Percentiles rank a stretch among this genome's conserved stretches.
phyloP scores from a whole-genome alignment of 2,113 vertebrate species.

The Mormyrus iriodes region DNA sequence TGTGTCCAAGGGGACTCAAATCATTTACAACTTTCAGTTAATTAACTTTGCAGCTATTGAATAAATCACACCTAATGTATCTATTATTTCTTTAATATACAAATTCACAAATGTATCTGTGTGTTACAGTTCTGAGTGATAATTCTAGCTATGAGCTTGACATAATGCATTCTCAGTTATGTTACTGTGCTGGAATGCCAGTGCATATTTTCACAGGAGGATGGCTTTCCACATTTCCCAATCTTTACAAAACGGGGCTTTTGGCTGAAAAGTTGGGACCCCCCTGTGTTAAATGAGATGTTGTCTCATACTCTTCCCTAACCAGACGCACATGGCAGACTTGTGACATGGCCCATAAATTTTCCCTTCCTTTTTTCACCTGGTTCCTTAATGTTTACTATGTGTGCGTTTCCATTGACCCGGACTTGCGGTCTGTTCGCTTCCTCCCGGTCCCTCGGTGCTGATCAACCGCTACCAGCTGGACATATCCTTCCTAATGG shows the following conservation, averaged over 20 bases:
- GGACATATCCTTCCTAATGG: not conserved
- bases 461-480: not conserved
- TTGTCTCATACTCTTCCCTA: not conserved
- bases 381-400: not conserved
- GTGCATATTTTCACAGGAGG: not conserved
- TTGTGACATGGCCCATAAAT: not conserved
- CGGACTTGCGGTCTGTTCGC: not conserved
- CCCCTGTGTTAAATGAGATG: constrained; percentile 3
- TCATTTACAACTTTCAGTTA: not conserved
- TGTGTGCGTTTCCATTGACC: not conserved
- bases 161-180: not conserved
- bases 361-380: not conserved
- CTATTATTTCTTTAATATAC: not conserved
- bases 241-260: not conserved
- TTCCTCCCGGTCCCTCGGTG: not conserved
- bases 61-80: not conserved
- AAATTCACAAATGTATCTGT: not conserved
- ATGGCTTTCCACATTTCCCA: not conserved
- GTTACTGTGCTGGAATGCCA: not conserved
- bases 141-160: not conserved
- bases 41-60: not conserved
- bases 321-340: not conserved
- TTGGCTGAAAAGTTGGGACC: not conserved
- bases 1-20: not conserved
- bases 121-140: not conserved